phyloP scores from a whole-genome alignment of 2,888 invertebrate species.

The Diarsia mendica region DNA sequence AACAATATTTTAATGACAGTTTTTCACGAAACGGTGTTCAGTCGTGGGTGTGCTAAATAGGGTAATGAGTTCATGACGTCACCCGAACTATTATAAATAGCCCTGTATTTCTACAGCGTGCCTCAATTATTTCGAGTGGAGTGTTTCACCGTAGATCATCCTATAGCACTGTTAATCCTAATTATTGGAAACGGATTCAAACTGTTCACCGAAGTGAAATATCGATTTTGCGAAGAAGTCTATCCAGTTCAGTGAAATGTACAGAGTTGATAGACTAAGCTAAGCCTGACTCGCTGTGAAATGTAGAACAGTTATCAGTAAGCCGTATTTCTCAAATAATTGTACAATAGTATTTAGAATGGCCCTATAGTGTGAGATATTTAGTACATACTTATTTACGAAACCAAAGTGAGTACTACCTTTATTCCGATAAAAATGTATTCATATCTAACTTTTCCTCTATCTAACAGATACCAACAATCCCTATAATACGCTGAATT shows the following conservation, averaged over 20 bases:
- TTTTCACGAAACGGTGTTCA: slow-evolving; percentile 30
- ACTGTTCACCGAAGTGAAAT: slow-evolving; percentile 55
- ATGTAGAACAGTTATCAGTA: background rate
- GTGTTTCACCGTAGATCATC: slow-evolving; percentile 34
- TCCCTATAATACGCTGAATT: slow-evolving; percentile 28
- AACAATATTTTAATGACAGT: slow-evolving; percentile 26
- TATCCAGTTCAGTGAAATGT: slow-evolving; percentile 45
- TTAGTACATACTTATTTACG: background rate
- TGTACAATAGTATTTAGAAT: background rate
- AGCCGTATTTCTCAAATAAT: background rate
- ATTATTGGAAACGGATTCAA: slow-evolving; percentile 53
- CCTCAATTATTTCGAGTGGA: slow-evolving; percentile 11
- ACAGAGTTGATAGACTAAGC: slow-evolving; percentile 23
- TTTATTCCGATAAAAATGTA: slow-evolving; percentile 17
- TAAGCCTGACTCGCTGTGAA: slow-evolving; percentile 1
- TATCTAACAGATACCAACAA: slow-evolving; percentile 20
- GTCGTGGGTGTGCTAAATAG: slow-evolving; percentile 38
- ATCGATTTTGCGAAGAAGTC: slow-evolving; percentile 44
- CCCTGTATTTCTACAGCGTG: background rate
- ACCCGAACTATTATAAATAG: slow-evolving; percentile 18
- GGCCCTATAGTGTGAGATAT: background rate
- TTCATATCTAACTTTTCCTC: slow-evolving; percentile 24
- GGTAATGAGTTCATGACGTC: slow-evolving; percentile 43
- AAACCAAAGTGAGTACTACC: background rate
- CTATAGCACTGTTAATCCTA: slow-evolving; percentile 41